Conservation (phyloP, 2,797 vertebrate species). For the Benthosema pterotum region DNA sequence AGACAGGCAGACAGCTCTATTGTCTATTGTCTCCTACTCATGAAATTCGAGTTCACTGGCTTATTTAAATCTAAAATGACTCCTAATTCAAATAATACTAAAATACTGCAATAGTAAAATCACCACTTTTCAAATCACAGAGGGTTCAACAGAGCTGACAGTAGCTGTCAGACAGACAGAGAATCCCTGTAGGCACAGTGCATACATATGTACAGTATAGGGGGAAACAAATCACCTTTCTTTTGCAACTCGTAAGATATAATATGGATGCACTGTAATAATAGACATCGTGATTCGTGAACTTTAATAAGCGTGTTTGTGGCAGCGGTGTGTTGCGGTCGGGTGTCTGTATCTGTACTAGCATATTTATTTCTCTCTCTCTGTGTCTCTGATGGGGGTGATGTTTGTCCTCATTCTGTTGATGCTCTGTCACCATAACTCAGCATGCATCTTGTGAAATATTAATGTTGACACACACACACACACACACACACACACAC, state of each 20-base stretch:
- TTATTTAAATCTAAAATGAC: too few relatives aligned
- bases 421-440: constrained; percentile 51
- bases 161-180: constrained; percentile 12
- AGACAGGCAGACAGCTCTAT: not conserved
- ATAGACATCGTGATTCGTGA: too few relatives aligned
- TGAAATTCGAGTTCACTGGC: not conserved
- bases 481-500: constrained; percentile 21
- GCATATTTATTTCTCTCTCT: not conserved
- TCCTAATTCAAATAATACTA: too few relatives aligned
- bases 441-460: constrained; percentile 64
- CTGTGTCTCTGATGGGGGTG: constrained; percentile 39
- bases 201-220: constrained; percentile 3
- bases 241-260: not conserved
- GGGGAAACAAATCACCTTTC: not conserved
- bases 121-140: too few relatives aligned
- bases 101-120: too few relatives aligned
- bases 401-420: constrained; percentile 59
- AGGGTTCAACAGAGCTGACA: not conserved
- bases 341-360: too few relatives aligned
- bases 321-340: too few relatives aligned
- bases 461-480: constrained; percentile 62
- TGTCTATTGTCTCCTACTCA: too few relatives aligned
- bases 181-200: not conserved
- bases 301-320: too few relatives aligned
- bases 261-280: not conserved